These are phyloP conservation scores for Sebastes diaconus DNA, from an alignment of 2,797 vertebrate species.

Conservation along the genomic window DNA sequence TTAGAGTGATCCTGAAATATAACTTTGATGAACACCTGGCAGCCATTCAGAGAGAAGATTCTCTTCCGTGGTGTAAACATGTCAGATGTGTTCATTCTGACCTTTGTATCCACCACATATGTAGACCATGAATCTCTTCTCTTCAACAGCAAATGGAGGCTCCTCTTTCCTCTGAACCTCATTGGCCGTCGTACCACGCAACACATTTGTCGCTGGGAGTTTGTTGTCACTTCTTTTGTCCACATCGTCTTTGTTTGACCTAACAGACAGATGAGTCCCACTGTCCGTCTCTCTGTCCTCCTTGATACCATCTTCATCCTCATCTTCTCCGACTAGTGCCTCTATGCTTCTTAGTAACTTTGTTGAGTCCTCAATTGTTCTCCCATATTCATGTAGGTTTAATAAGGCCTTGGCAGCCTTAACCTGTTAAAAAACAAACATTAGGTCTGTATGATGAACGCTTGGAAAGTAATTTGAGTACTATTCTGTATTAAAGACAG, in stretches of 20 bases:
- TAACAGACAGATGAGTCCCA: constrained; percentile 6
- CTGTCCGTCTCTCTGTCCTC: background rate
- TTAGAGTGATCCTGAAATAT: too few species aligned
- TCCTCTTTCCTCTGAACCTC: constrained; percentile 29
- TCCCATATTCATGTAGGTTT: background rate
- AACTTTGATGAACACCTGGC: too few species aligned
- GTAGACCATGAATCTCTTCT: constrained; percentile 76
- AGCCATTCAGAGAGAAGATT: background rate
- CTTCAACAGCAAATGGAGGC: constrained; percentile 19
- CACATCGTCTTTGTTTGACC: background rate
- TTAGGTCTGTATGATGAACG: background rate
- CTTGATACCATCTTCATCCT: background rate
- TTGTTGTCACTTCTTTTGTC: background rate
- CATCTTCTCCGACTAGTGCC: background rate
- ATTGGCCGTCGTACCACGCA: background rate
- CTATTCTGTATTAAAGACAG: background rate
- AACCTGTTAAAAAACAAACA: constrained; percentile 26
- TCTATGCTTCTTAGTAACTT: constrained; percentile 26
- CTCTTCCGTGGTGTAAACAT: background rate
- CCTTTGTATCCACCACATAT: constrained; percentile 79
- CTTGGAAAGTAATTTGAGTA: background rate
- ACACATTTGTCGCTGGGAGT: background rate
- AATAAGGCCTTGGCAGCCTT: constrained; percentile 8
- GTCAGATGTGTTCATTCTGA: constrained; percentile 8
- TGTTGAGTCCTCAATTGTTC: background rate